Evolutionary conservation across 1,140 invertebrate species (phyloP).

Genomic region (Araneus ventricosus): DNA sequence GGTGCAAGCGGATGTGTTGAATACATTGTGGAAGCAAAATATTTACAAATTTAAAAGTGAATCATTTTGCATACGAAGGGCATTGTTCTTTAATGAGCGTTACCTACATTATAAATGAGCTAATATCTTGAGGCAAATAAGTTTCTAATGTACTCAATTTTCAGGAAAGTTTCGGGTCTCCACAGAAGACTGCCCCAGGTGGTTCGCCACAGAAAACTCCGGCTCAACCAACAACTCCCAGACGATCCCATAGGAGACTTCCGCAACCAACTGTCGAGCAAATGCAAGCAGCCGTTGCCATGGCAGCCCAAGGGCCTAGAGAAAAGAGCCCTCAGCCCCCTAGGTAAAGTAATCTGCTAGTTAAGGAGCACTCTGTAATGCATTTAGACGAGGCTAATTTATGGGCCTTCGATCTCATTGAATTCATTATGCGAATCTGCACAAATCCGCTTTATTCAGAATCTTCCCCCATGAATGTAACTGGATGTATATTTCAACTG

Average conservation of each 20-base stretch:
- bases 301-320: slow-evolving; percentile 73
- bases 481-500: too few species aligned
- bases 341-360: slow-evolving; percentile 45
- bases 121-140: background rate
- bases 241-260: slow-evolving; percentile 73
- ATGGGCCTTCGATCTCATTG: background rate
- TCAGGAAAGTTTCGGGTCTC: slow-evolving; percentile 67
- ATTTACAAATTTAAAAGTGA: background rate
- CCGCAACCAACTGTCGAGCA: slow-evolving; percentile 77
- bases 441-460: too few species aligned
- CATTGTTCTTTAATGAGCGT: background rate
- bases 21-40: background rate
- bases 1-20: too few species aligned
- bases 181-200: slow-evolving; percentile 49
- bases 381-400: background rate
- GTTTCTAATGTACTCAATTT: background rate
- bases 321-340: slow-evolving; percentile 55
- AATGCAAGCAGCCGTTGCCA: slow-evolving; percentile 76
- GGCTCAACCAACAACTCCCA: slow-evolving; percentile 67
- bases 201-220: slow-evolving; percentile 65
- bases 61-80: background rate
- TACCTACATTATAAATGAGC: background rate
- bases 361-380: background rate
- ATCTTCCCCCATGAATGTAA: too few species aligned
- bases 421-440: background rate